phyloP scores from a whole-genome alignment of 2,797 vertebrate species.

The Sarcoramphus papa region DNA sequence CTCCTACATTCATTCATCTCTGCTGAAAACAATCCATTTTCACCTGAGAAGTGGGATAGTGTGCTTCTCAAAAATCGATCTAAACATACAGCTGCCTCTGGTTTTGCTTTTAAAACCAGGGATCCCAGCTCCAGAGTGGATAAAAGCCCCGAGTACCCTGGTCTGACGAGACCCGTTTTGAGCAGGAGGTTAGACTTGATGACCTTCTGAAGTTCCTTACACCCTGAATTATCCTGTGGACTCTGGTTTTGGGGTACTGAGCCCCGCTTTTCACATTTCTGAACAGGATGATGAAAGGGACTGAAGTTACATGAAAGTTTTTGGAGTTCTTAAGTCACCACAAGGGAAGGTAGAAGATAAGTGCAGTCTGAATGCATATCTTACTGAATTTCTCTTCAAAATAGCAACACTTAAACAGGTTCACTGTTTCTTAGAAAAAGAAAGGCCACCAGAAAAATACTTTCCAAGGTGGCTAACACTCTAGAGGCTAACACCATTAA shows the following conservation, averaged over 20 bases:
- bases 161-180: neutral
- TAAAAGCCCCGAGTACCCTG: neutral
- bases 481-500: neutral
- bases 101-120: neutral
- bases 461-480: neutral
- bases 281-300: neutral
- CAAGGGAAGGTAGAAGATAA: neutral
- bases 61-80: neutral
- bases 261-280: neutral
- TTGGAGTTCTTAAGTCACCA: neutral
- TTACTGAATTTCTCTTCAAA: neutral
- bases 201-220: too few relatives aligned
- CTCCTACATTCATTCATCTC: neutral
- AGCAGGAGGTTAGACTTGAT: neutral
- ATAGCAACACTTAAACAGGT: neutral
- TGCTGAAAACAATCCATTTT: neutral
- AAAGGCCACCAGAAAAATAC: neutral
- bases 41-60: neutral
- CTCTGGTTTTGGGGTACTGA: neutral
- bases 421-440: neutral
- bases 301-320: rapidly evolving
- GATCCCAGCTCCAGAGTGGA: neutral
- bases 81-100: neutral
- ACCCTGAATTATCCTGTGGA: neutral
- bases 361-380: neutral